Evolutionary conservation across 2,797 vertebrate species (phyloP).

Genomic region (Catamblyrhynchus diadema): DNA sequence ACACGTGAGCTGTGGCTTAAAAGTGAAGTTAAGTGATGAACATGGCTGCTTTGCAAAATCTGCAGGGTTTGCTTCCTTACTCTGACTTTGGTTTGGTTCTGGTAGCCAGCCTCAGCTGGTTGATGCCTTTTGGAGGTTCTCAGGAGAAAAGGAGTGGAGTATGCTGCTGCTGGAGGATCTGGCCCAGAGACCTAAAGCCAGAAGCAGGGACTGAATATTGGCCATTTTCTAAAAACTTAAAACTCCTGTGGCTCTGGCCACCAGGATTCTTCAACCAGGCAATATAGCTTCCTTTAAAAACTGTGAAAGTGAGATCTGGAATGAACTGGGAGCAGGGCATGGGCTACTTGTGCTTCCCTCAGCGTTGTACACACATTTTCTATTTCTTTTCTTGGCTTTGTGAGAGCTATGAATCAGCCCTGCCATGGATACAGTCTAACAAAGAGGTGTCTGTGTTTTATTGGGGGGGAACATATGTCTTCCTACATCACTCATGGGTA

Average conservation of each 20-base stretch:
- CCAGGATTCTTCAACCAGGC: not conserved
- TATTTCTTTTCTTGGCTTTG: not conserved
- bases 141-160: not conserved
- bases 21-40: not conserved
- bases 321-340: not conserved
- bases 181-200: not conserved
- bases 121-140: not conserved
- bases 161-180: not conserved
- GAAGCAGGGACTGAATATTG: not conserved
- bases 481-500: not conserved
- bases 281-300: not conserved
- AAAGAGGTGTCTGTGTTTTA: conserved; percentile 14
- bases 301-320: not conserved
- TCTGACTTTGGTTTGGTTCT: not conserved
- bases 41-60: not conserved
- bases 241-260: not conserved
- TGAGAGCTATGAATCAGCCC: conserved; percentile 11
- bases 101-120: not conserved
- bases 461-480: not conserved
- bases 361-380: not conserved
- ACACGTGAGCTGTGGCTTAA: not conserved
- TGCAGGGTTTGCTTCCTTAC: not conserved
- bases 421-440: not conserved
- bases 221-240: not conserved
- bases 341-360: not conserved